phyloP scores from a whole-genome alignment of 2,113 vertebrate species.

The Syrrhaptes paradoxus region DNA sequence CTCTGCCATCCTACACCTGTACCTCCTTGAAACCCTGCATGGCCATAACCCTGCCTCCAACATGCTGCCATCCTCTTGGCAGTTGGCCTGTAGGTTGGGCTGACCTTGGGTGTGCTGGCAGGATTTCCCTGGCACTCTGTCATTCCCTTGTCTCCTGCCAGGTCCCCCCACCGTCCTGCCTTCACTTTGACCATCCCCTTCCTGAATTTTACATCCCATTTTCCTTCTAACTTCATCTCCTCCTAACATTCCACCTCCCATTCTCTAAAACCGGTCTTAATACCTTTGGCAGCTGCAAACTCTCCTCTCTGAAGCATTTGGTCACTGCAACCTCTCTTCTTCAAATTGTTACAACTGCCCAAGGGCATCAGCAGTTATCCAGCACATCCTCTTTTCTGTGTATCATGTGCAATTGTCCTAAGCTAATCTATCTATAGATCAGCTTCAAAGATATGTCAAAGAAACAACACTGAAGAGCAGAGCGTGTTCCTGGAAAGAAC shows the following conservation, averaged over 20 bases:
- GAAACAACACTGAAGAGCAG: not conserved
- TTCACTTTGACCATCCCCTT: not conserved
- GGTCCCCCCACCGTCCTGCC: not conserved
- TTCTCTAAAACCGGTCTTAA: not conserved
- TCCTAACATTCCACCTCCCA: not conserved
- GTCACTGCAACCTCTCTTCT: not conserved
- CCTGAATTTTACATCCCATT: constrained; percentile 25
- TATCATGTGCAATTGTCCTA: not conserved
- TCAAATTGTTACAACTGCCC: not conserved
- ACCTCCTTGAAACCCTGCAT: constrained; percentile 32
- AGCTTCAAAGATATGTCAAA: not conserved
- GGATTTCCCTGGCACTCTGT: constrained; percentile 69
- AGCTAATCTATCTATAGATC: not conserved
- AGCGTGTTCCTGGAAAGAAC: not conserved
- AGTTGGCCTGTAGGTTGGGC: constrained; percentile 69
- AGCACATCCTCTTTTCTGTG: not conserved
- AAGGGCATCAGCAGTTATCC: not conserved
- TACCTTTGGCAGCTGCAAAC: not conserved
- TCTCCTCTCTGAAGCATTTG: not conserved
- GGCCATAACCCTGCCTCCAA: constrained; percentile 34
- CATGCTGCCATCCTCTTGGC: constrained; percentile 55
- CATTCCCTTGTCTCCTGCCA: constrained; percentile 39
- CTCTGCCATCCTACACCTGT: constrained; percentile 17
- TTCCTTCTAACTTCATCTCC: constrained; percentile 19
- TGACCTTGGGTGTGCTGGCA: constrained; percentile 71